Evolutionary conservation across 2,113 vertebrate species (phyloP).

Genomic region (Platichthys flesus): DNA sequence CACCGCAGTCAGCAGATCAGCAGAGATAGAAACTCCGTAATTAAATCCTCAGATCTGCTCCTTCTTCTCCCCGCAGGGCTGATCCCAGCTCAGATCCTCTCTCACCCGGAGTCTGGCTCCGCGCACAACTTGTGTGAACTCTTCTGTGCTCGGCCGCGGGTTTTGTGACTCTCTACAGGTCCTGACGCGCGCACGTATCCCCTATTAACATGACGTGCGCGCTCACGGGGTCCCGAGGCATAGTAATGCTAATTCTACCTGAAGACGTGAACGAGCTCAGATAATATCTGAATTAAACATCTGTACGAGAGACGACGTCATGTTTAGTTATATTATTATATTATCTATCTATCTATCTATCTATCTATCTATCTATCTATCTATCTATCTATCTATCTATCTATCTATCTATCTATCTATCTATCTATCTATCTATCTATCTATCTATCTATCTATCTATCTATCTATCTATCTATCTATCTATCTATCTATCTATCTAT

Average conservation of each 20-base stretch:
- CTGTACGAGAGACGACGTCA: no score
- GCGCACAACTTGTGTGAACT: slow-evolving; percentile 32
- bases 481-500: no score
- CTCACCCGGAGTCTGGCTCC: not conserved
- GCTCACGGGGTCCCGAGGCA: slow-evolving; percentile 45
- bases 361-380: no score
- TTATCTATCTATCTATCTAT: no score
- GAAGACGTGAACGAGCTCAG: not conserved
- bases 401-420: no score
- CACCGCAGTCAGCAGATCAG: no score
- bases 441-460: no score
- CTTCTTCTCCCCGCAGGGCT: not conserved
- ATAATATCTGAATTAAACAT: no score
- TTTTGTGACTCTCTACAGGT: slow-evolving; percentile 58
- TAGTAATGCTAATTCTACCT: not conserved
- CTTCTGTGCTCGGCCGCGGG: slow-evolving; percentile 38
- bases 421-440: no score
- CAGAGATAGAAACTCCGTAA: not conserved
- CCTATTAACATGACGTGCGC: slow-evolving; percentile 62
- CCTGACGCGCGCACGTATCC: slow-evolving; percentile 45
- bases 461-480: no score
- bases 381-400: no score
- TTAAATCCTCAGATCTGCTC: not conserved
- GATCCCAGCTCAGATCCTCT: not conserved
- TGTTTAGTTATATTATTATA: no score